Conservation (phyloP, 53 echinoderm and acorn worm genomes). For the Pentamera pediparva region DNA sequence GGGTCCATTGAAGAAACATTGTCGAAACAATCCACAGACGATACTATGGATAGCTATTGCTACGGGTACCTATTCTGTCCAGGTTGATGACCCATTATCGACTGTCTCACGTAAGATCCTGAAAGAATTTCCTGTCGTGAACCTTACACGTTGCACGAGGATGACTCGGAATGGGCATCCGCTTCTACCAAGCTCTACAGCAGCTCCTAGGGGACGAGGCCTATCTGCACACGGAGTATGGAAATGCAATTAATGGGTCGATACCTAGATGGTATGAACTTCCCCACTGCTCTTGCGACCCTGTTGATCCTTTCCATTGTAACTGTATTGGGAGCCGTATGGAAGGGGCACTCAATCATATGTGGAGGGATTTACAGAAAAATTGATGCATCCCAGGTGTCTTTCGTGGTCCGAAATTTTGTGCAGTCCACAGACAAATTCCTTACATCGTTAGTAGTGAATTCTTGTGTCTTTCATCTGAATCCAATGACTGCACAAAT, state of each 20-base stretch:
- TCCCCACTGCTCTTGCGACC: conserved; percentile 23
- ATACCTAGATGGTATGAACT: conserved; percentile 45
- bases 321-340: conserved; percentile 31
- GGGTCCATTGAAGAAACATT: conserved; percentile 26
- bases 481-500: no score
- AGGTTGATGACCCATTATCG: neutral
- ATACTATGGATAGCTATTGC: conserved; percentile 46
- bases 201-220: conserved; percentile 31
- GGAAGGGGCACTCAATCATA: no score
- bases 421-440: conserved; percentile 6
- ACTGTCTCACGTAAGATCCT: conserved; percentile 20
- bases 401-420: conserved; percentile 25
- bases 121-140: neutral
- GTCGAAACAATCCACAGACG: neutral
- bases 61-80: conserved; percentile 37
- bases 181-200: conserved; percentile 43
- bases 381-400: no score
- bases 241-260: conserved; percentile 40
- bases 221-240: conserved; percentile 14
- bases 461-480: conserved; percentile 4
- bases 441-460: neutral
- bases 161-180: conserved; percentile 53
- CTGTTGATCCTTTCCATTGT: conserved; percentile 27
- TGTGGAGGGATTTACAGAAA: no score
- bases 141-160: conserved; percentile 46